Base-by-base conservation (phyloP, 2,113 vertebrate genomes). In the Numenius arquata region DNA sequence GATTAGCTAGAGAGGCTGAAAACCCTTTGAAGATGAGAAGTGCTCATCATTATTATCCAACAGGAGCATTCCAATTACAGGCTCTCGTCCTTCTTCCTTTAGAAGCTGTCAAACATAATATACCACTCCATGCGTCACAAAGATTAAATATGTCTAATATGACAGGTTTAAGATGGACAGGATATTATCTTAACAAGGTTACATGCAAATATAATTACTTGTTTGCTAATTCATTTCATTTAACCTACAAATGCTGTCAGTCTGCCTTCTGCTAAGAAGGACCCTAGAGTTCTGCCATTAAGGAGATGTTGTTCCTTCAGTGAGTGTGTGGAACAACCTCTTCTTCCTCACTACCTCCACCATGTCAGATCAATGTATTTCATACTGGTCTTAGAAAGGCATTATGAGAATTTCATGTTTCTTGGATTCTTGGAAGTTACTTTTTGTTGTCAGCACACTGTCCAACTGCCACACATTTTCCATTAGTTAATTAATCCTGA, bases 171-270 rank as follows among this genome's bases (percentile, higher is more conserved):
- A 92, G 95, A 96, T 88, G 89, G 96, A 89, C 95, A 96, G 94
- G 81, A 88, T 89, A 96, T 95, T 95, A 95, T 55, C 81, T 89
- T 95, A 96, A 96, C 50, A 7, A 95, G 92, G 89, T 94, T 95
- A 96, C 91, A 95, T 79, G 86, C 89, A 95, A 95, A 95, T 95
- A 88, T 59, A 97, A 97, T 97, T 96, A 91, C 87, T 89, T 89
- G 59, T 96, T 96, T 78, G 23, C 89, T 95, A 96, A 96, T 96
- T 96, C 77, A 47, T 95, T 91, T 89, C 73, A 85, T 66, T 91
- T 77, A 96, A 89, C 71, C 77, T 80, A 73, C 53, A 90, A 92
- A 85, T 8, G 23, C 70, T 95, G 83, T 58, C 89, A 88, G 74
- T 67, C 81, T 92, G 58, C 48, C 79, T 88, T 67, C 81, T 73